Evolutionary conservation across 2,888 invertebrate species (phyloP), one percentile per base, ranked within the genome.

Genomic region (Athrips mouffetella): DNA sequence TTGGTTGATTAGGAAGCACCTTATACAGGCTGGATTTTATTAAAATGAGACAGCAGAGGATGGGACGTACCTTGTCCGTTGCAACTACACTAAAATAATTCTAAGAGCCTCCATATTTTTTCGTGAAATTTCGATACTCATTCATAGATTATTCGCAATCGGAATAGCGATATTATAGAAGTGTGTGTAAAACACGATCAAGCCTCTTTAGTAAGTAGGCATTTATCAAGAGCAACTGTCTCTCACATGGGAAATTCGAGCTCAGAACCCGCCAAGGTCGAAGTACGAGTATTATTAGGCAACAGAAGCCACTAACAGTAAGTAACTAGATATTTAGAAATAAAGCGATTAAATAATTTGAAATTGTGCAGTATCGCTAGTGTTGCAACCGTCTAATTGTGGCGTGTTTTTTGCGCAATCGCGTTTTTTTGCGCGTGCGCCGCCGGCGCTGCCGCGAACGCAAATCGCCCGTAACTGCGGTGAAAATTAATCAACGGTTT

Each of bases 401-500:
- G 51, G 55, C 65, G 29, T 50, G 49, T 51, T 62, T 67, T 70
- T 78, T 76, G 68, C 65, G 62, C 69, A 75, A 76, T 61, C 56
- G 62, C 54, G 61, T 66, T 65, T 65, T 62, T 67, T 59, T 41
- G 37, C 46, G 50, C 51, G 57, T 53, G 57, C 47, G 53, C 55
- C 37, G 16, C 33, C 35, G 8, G 33, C 35, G 53, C 60, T 66
- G 59, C 66, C 65, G 65, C 53, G 42, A 59, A 51, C 54, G 60
- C 59, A 60, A 65, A 59, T 62, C 63, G 65, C 67, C 65, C 65
- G 70, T 63, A 60, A 68, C 61, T 55, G 57, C 48, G 63, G 68
- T 69, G 71, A 71, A 76, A 75, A 78, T 71, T 63, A 59, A 66
- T 62, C 53, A 58, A 52, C 60, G 55, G 61, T 73, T 72, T 76